Evolutionary conservation across 2,888 invertebrate species (phyloP), one percentile per base, ranked within the genome.

Genomic region (Thereva unica): DNA sequence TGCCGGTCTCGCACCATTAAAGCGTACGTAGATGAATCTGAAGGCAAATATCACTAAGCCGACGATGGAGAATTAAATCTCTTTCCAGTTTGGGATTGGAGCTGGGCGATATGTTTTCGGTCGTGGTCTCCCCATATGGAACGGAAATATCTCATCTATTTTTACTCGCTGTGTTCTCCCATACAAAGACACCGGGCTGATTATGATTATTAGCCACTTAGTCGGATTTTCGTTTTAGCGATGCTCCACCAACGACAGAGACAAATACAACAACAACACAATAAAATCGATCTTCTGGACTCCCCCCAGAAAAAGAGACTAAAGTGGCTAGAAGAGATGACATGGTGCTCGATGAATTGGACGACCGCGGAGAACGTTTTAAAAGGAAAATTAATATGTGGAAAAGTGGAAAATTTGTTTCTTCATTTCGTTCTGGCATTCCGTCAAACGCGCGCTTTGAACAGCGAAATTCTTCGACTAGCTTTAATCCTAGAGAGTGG

Each of bases 81-180:
- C 35, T 61, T 50, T 40, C 50, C 53, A 40, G 37, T 53, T 53
- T 37, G 53, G 53, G 40, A 53, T 10, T 23, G 7, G 35, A 41
- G 34, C 49, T 1, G 12, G 9, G 23, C 41, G 38, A 6, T 41
- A 10, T 55, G 38, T 41, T 55, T 42, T 23, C 23, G 41, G 41
- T 40, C 41, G 40, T 42, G 38, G 38, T 41, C 40, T 50, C 41
- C 50, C 23, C 23, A 23, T 23, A 5, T 44, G 10, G 10, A 64
- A 52, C 64, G 64, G 64, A 64, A 64, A 64, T 64, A 64, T 64
- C 64, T 64, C 64, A 64, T 64, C 64, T 64, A 64, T 64, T 64
- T 64, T 45, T 64, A 64, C 41, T 49, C 61, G 40, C 50, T 23
- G 23, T 23, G 41, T 50, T 50, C 50, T 23, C 40, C 50, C 7